phyloP scores from a whole-genome alignment of 2,113 vertebrate genomes.

The Serinus canaria region DNA sequence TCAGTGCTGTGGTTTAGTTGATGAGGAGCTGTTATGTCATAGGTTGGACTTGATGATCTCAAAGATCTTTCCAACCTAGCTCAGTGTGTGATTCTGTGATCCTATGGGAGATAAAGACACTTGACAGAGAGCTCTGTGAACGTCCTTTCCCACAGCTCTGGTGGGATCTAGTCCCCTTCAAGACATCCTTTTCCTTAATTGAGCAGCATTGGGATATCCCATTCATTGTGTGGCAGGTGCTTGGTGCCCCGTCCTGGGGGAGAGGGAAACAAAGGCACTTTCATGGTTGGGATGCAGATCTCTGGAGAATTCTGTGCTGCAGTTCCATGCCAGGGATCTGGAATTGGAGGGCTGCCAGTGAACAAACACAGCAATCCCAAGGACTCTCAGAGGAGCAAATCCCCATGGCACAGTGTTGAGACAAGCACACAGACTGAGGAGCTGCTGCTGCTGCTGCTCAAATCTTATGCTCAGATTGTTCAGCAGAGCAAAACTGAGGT shows the following conservation, averaged over 20 bases:
- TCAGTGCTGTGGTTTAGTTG: neutral
- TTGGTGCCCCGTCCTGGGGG: neutral
- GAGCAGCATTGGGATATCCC: neutral
- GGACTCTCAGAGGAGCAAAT: neutral
- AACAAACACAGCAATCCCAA: neutral
- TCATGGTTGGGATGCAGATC: neutral
- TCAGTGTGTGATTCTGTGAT: neutral
- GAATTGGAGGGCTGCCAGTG: neutral
- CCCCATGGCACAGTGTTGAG: neutral
- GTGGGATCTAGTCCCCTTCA: neutral
- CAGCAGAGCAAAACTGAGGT: neutral
- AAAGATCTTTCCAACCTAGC: neutral
- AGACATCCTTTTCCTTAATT: no score
- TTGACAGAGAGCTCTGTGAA: neutral
- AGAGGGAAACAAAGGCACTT: neutral
- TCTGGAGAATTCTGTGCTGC: neutral
- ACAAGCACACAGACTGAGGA: neutral
- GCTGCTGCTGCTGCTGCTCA: neutral
- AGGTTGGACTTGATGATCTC: neutral
- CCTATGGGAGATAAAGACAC: neutral
- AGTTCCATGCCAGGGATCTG: neutral
- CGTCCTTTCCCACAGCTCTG: neutral
- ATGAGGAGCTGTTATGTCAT: neutral
- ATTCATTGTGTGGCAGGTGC: neutral
- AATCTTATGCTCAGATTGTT: neutral